phyloP scores from a whole-genome alignment of 2,797 vertebrate genomes.

The Phrynocephalus vlangalii region DNA sequence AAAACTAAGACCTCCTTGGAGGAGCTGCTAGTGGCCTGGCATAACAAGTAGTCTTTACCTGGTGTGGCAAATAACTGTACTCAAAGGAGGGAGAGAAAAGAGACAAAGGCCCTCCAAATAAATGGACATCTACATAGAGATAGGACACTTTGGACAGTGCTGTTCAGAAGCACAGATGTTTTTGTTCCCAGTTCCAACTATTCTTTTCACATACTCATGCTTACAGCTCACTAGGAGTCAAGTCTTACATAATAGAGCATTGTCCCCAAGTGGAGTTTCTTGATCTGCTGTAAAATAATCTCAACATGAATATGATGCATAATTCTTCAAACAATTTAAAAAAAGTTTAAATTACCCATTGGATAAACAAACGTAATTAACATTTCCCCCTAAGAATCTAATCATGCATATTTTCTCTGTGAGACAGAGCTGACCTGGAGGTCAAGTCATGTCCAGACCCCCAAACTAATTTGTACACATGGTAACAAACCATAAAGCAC shows the following conservation, averaged over 20 bases:
- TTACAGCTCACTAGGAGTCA: background rate
- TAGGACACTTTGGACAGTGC: background rate
- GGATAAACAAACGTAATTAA: constrained; percentile 56
- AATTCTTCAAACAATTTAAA: constrained; percentile 4
- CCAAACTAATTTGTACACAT: constrained; percentile 19
- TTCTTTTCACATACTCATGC: background rate
- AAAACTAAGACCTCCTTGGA: background rate
- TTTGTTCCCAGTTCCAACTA: background rate
- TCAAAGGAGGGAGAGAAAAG: background rate
- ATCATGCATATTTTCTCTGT: constrained; percentile 16
- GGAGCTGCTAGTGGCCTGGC: background rate
- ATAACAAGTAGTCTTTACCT: background rate
- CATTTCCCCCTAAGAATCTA: background rate
- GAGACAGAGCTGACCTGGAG: constrained; percentile 2
- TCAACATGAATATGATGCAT: constrained; percentile 1
- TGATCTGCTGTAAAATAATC: constrained; percentile 38
- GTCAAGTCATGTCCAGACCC: constrained; percentile 3
- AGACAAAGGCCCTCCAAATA: background rate
- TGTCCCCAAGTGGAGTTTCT: constrained; percentile 34
- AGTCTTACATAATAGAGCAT: constrained; percentile 42
- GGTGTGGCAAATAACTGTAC: background rate
- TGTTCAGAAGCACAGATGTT: background rate
- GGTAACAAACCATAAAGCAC: background rate
- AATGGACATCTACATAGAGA: background rate
- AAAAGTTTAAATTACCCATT: constrained; percentile 40